These are phyloP conservation scores for Pycnonotus jocosus DNA, from an alignment of 2,113 vertebrate genomes.

Conservation along the genomic window DNA sequence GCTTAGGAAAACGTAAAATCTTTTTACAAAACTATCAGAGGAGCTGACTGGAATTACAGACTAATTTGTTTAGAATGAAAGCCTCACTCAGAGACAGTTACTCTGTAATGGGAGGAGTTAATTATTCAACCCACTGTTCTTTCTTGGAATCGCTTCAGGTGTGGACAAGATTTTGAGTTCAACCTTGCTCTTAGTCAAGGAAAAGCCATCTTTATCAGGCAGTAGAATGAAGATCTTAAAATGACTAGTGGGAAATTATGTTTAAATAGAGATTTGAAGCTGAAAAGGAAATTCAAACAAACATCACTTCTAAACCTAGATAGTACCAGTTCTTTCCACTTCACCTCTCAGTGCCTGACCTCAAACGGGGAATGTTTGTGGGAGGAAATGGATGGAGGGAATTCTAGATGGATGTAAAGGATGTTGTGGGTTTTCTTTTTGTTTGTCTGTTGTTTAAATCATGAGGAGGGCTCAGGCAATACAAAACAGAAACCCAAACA, in stretches of 20 bases:
- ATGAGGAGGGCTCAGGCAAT: neutral
- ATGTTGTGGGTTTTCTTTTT: neutral
- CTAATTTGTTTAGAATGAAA: neutral
- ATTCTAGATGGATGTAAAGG: neutral
- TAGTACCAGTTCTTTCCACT: neutral
- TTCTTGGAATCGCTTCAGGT: neutral
- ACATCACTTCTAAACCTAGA: neutral
- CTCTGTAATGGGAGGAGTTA: neutral
- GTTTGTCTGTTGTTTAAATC: neutral
- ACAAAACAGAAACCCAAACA: neutral
- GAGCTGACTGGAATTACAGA: neutral
- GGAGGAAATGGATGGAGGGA: neutral
- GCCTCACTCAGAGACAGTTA: neutral
- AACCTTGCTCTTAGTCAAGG: neutral
- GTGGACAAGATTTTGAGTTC: neutral
- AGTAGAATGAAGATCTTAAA: neutral
- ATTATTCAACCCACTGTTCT: neutral
- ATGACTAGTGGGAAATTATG: neutral
- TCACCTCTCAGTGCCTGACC: neutral
- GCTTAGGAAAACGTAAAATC: neutral
- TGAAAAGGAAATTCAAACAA: neutral
- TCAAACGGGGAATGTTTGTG: neutral
- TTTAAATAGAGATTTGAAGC: neutral
- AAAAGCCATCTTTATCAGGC: neutral
- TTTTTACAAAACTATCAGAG: neutral